Conservation (phyloP, 1,140 invertebrate genomes). For the Halesus radiatus region DNA sequence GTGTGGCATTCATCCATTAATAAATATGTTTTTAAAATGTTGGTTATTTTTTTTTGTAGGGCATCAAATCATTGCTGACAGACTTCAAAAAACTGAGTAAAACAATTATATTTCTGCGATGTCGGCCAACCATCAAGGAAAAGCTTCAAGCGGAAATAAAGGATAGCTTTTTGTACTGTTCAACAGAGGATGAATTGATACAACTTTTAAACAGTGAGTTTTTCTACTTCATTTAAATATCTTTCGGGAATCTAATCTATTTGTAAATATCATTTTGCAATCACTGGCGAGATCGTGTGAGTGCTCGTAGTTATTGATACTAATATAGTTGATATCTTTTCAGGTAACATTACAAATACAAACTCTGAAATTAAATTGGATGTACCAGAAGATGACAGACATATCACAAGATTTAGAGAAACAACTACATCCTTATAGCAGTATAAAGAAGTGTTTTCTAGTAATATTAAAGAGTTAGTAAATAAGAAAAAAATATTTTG, state of each 20-base stretch:
- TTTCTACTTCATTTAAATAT: background rate
- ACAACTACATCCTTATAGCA: slow-evolving; percentile 5
- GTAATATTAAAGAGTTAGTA: background rate
- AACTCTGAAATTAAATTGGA: slow-evolving; percentile 17
- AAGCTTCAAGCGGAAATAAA: slow-evolving; percentile 46
- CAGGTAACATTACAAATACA: slow-evolving; percentile 7
- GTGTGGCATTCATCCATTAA: too few species aligned
- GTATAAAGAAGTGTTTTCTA: background rate
- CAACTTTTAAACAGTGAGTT: slow-evolving; percentile 38
- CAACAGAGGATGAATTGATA: slow-evolving; percentile 48
- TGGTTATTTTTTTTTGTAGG: slow-evolving; percentile 32
- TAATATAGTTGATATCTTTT: background rate
- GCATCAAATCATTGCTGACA: slow-evolving; percentile 49
- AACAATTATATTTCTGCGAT: slow-evolving; percentile 51
- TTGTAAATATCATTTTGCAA: too few species aligned
- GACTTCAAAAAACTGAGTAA: slow-evolving; percentile 51
- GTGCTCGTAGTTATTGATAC: background rate
- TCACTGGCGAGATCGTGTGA: too few species aligned
- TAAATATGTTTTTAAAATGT: background rate
- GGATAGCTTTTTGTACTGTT: slow-evolving; percentile 48
- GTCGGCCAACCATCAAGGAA: slow-evolving; percentile 43
- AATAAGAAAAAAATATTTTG: background rate
- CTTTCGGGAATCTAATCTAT: background rate
- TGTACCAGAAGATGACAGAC: slow-evolving; percentile 7
- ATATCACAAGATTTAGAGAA: slow-evolving; percentile 5